Percentiles rank a stretch among this genome's conserved stretches.
Conservation (phyloP, 2,888 invertebrate species). For the Xylophagus ater region DNA sequence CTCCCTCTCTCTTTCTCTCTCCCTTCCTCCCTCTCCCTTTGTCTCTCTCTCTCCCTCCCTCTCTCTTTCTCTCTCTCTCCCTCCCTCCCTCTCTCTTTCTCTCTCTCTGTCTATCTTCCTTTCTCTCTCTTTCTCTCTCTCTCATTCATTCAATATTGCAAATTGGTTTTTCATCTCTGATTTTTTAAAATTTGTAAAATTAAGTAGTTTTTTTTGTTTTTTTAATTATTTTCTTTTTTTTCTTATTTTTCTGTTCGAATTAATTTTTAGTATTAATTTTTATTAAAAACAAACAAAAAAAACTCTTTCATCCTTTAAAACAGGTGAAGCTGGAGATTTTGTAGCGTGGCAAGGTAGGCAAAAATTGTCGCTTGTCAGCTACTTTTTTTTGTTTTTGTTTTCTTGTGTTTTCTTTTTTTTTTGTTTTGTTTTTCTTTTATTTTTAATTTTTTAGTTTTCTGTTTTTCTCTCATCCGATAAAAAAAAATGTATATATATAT, state of each 20-base stretch:
- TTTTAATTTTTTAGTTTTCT: slow-evolving; percentile 1
- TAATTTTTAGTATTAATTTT: slow-evolving; percentile 12
- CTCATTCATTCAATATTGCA: slow-evolving; percentile 7
- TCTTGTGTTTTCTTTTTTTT: slow-evolving; percentile 3
- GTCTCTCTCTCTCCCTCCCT: too few species aligned
- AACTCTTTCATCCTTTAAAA: slow-evolving; percentile 48
- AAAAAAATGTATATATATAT: background rate
- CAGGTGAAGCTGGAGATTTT: slow-evolving; percentile 68
- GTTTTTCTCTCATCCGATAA: background rate
- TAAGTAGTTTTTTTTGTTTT: slow-evolving; percentile 6
- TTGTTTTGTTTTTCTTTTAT: background rate
- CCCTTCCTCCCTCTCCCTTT: too few species aligned
- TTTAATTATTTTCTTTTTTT: slow-evolving; percentile 16
- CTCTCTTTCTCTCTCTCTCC: too few species aligned
- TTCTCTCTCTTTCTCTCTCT: too few species aligned
- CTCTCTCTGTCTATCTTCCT: too few species aligned
- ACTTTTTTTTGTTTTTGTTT: slow-evolving; percentile 11
- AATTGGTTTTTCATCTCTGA: background rate
- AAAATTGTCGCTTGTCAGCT: slow-evolving; percentile 24
- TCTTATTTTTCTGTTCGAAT: background rate
- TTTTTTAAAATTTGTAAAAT: slow-evolving; percentile 7
- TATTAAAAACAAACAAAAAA: slow-evolving; percentile 19
- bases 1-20: too few species aligned
- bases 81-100: too few species aligned
- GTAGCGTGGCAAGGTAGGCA: slow-evolving; percentile 67